A percentile compares a stretch with the other conserved stretches of the same genome.
These are phyloP conservation scores for Otus scops DNA, from an alignment of 2,797 vertebrate genomes.

Conservation along the genomic window DNA sequence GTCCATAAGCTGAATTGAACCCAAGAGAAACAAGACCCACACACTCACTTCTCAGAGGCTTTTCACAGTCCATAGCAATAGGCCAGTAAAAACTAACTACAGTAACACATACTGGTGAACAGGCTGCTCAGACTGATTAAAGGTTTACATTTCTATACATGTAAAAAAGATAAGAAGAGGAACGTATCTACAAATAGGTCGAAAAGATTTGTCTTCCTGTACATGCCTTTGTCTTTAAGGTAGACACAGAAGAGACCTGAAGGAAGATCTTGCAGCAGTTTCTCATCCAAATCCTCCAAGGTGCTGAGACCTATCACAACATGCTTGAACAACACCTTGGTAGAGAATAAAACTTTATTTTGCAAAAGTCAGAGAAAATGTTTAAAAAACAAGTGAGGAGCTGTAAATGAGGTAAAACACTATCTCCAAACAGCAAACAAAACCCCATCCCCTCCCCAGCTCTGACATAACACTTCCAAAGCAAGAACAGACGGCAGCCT, in stretches of 20 bases:
- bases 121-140: background rate
- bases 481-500: background rate
- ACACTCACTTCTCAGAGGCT: background rate
- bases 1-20: background rate
- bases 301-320: background rate
- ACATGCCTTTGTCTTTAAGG: background rate
- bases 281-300: background rate
- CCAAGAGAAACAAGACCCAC: background rate
- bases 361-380: background rate
- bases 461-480: accelerated
- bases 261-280: background rate
- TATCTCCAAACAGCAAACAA: background rate
- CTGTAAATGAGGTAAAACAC: background rate
- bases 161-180: background rate
- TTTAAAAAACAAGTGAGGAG: background rate
- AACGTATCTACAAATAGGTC: background rate
- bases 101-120: too few species aligned
- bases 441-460: background rate
- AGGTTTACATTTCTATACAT: background rate
- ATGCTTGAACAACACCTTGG: background rate
- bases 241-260: background rate
- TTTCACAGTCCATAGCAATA: background rate
- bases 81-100: background rate
- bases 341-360: slow-evolving; percentile 45
- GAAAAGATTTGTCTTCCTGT: background rate